These are phyloP conservation scores for Vimba vimba DNA, from an alignment of 2,113 vertebrate genomes.

Conservation along the genomic window DNA sequence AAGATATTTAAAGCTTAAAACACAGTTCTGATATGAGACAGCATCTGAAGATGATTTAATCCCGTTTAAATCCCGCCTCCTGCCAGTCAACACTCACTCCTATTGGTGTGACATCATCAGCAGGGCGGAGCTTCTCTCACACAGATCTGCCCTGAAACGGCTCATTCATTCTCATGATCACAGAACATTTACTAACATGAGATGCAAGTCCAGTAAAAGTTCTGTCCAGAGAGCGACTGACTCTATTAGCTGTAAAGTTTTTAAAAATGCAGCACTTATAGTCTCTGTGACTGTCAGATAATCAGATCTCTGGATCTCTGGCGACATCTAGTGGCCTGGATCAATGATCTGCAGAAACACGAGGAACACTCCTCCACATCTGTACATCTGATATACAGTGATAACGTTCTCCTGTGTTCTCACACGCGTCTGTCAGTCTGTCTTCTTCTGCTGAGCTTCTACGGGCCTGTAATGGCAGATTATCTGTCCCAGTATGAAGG, in stretches of 20 bases:
- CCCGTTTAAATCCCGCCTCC: background rate
- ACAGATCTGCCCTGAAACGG: background rate
- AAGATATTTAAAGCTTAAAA: background rate
- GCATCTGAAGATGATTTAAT: background rate
- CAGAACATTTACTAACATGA: background rate
- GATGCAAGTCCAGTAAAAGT: background rate
- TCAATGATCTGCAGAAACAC: background rate
- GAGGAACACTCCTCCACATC: background rate
- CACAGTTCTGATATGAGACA: background rate
- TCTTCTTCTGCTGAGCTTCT: constrained; percentile 58
- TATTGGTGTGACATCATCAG: background rate
- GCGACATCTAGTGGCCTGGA: background rate
- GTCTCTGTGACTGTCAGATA: background rate
- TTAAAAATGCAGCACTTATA: background rate
- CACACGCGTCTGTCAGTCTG: constrained; percentile 26
- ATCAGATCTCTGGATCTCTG: background rate
- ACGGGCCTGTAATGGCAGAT: constrained; percentile 82
- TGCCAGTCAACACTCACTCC: background rate
- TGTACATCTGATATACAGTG: too few relatives aligned
- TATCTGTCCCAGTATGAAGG: constrained; percentile 83
- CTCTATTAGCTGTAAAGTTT: background rate
- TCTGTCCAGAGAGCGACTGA: background rate
- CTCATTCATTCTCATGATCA: background rate
- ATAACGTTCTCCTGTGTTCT: too few relatives aligned
- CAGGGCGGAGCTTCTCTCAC: background rate